Conservation (phyloP, 2,113 vertebrate species). For the Suricata suricatta region DNA sequence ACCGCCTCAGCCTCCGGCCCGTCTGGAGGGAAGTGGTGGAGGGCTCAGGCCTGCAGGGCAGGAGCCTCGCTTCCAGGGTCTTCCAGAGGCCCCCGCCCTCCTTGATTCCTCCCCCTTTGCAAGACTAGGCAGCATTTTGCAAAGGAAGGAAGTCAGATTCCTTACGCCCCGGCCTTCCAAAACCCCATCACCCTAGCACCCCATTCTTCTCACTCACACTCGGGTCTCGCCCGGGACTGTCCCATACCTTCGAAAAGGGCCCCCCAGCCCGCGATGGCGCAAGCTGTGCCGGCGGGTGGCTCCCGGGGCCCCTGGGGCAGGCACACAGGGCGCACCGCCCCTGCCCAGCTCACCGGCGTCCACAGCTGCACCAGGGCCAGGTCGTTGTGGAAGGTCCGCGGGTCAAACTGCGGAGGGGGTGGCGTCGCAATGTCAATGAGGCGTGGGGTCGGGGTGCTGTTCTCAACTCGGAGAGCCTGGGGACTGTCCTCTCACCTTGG, state of each 20-base stretch:
- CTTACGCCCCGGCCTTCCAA: neutral
- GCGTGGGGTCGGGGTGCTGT: neutral
- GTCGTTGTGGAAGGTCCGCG: slow-evolving; percentile 95
- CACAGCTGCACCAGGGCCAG: slow-evolving; percentile 94
- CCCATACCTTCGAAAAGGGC: slow-evolving; percentile 93
- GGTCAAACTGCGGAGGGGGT: slow-evolving; percentile 90
- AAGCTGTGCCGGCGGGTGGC: slow-evolving; percentile 88
- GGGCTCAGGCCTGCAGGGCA: neutral
- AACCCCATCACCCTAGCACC: neutral
- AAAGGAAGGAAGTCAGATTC: neutral
- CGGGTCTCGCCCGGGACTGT: neutral
- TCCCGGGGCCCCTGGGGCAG: slow-evolving; percentile 87
- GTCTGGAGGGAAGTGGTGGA: slow-evolving; percentile 81
- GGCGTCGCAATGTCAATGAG: neutral
- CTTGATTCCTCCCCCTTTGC: neutral
- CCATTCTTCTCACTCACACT: rapidly evolving
- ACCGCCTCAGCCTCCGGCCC: slow-evolving; percentile 91
- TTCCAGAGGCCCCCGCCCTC: too few species aligned
- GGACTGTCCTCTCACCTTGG: slow-evolving; percentile 87
- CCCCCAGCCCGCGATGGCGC: slow-evolving; percentile 95
- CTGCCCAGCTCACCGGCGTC: slow-evolving; percentile 81
- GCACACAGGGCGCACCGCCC: slow-evolving; percentile 89
- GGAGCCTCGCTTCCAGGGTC: rapidly evolving
- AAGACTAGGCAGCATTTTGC: neutral
- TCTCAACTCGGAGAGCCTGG: neutral